Percentiles rank a stretch among this genome's conserved stretches.
These are phyloP conservation scores for Pachyseris speciosa DNA, from an alignment of 64 coral and sea anemone genomes.

Conservation along the genomic window DNA sequence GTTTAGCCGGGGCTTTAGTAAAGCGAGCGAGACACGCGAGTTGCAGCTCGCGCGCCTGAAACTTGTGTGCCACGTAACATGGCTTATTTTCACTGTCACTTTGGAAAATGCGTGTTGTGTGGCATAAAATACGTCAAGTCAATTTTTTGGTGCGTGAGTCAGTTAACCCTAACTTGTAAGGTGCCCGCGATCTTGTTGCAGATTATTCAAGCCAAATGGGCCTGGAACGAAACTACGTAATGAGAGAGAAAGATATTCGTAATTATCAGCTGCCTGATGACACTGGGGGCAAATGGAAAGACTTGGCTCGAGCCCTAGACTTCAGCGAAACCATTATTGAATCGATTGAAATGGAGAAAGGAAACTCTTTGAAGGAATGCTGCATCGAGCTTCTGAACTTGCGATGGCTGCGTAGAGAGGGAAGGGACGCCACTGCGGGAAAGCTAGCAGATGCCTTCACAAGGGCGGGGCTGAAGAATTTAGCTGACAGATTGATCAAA, in stretches of 20 bases:
- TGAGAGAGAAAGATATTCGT: not conserved
- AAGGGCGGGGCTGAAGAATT: not conserved
- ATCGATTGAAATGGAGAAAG: not conserved
- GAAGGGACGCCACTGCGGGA: not conserved
- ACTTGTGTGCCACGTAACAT: too few relatives aligned
- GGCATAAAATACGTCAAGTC: too few relatives aligned
- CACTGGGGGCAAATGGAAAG: not conserved
- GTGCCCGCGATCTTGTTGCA: not conserved
- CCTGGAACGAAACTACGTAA: not conserved
- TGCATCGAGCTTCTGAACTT: not conserved
- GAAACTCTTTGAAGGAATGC: not conserved
- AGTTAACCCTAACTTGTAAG: not conserved
- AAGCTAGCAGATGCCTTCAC: not conserved
- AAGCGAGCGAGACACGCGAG: too few relatives aligned
- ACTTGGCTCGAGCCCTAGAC: not conserved
- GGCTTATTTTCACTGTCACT: too few relatives aligned
- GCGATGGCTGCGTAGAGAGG: not conserved
- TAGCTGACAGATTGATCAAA: constrained; percentile 6
- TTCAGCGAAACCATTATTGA: not conserved
- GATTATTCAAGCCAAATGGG: not conserved
- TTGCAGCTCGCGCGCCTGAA: too few relatives aligned
- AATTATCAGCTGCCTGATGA: not conserved
- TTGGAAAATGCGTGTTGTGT: too few relatives aligned
- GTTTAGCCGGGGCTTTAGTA: too few relatives aligned
- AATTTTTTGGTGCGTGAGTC: too few relatives aligned